Conservation (phyloP, 2,888 invertebrate genomes). For the Parochlus steinenii region DNA sequence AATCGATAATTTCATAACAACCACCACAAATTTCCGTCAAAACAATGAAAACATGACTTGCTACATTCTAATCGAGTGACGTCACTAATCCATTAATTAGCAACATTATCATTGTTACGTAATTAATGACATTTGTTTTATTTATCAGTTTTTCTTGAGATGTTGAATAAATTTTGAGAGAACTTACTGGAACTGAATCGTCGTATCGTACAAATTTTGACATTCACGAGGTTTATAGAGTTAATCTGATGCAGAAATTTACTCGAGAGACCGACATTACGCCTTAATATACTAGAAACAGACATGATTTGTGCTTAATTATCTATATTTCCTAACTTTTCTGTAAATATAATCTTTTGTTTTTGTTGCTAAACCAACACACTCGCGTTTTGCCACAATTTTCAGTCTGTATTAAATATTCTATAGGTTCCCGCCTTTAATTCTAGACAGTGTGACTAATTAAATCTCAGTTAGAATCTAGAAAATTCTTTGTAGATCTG, state of each 20-base stretch:
- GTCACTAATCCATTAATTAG: conserved; percentile 1
- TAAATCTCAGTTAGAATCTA: too few species aligned
- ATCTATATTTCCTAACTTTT: too few species aligned
- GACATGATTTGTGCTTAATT: conserved; percentile 4
- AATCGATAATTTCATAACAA: too few species aligned
- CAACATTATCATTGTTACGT: not conserved
- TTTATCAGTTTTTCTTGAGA: not conserved
- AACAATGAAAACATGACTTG: too few species aligned
- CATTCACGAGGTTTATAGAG: conserved; percentile 1
- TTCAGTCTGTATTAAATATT: too few species aligned
- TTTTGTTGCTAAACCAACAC: conserved; percentile 4
- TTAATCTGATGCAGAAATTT: conserved; percentile 1
- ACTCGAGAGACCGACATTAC: not conserved
- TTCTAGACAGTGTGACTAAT: too few species aligned
- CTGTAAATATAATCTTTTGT: conserved; percentile 1
- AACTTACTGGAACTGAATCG: conserved; percentile 12
- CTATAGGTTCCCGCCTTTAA: too few species aligned
- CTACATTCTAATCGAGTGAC: too few species aligned
- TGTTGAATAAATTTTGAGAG: not conserved
- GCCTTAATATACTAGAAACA: conserved; percentile 6
- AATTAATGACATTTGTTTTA: not conserved
- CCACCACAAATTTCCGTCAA: too few species aligned
- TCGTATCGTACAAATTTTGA: conserved; percentile 6
- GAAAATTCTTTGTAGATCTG: too few species aligned
- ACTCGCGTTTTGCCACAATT: not conserved